phyloP scores from a whole-genome alignment of 2,888 invertebrate species.

The Lasiommata megera region DNA sequence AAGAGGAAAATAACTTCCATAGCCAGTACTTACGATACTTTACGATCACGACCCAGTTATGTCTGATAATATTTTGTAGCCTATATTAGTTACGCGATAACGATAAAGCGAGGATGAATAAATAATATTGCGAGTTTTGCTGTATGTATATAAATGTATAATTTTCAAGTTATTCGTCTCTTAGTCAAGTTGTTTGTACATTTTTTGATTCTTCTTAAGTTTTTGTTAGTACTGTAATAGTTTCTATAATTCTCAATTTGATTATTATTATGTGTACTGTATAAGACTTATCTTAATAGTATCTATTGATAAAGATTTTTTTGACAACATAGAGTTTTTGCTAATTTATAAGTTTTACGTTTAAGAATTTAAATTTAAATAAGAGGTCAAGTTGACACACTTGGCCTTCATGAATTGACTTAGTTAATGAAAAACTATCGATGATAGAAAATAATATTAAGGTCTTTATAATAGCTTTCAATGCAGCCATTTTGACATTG shows the following conservation, averaged over 20 bases:
- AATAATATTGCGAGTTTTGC: constrained; percentile 3
- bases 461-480: background rate
- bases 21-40: constrained; percentile 26
- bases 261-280: too few relatives aligned
- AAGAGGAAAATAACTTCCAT: constrained; percentile 37
- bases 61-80: constrained; percentile 22
- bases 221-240: too few relatives aligned
- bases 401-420: background rate
- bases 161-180: too few relatives aligned
- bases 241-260: too few relatives aligned
- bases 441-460: background rate
- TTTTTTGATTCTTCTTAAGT: too few relatives aligned
- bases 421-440: background rate
- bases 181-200: too few relatives aligned
- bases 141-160: background rate
- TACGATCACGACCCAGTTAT: constrained; percentile 28
- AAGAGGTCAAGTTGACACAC: background rate
- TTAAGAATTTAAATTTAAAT: background rate
- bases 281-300: too few relatives aligned
- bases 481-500: constrained; percentile 2
- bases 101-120: too few relatives aligned
- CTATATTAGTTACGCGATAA: constrained; percentile 4
- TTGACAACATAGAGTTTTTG: background rate
- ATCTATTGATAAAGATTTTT: too few relatives aligned
- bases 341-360: background rate